Evolutionary conservation across 2,797 vertebrate species (phyloP), one percentile per base, ranked within the genome.

Genomic region (Peromyscus eremicus): DNA sequence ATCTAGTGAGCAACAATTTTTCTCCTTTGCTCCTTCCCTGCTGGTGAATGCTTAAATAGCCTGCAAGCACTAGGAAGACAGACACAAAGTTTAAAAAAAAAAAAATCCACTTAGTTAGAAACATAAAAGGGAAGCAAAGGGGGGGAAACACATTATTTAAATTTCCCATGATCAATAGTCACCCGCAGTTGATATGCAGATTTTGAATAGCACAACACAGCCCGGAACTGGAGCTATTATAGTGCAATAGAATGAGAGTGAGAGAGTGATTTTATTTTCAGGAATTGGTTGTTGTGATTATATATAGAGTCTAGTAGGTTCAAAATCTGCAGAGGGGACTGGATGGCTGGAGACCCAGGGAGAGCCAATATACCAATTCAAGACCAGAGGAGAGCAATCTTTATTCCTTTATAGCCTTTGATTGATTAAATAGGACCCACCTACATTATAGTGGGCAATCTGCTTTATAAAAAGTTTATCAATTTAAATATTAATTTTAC

Each of bases 21-120:
- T 93, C 96, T 97, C 92, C 73, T 98, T 97, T 98, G 98, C 92
- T 86, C 93, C 29, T 98, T 98, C 96, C 75, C 94, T 96, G 91
- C 93, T 95, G 96, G 60, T 3, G 0, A 97, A 96, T 1, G 0
- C 92, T 95, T 94, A 96, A 90, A 12, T 52, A 27, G 19, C 40
- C 6, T 85, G 46, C 79, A 92, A 85, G 76, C 13, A 68, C 27
- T 16, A 6, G 16, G 23, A 71, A 92, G 34, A 86, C 12, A 37
- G 8, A 75, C 14, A 16, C 62, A 68, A 70, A 83, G 10, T 37
- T 12, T 37, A 49, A 49, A 49, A 55, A 73, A 43, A 70, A 57
- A 87, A 43, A 77, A 8, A 62, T 52, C 46, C 2, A 52, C 25
- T 81, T 94, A 29, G 1, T 81, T 94, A 29, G 1, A 91, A 76